phyloP scores from a whole-genome alignment of 2,113 vertebrate genomes.

The Eulemur rufifrons region DNA sequence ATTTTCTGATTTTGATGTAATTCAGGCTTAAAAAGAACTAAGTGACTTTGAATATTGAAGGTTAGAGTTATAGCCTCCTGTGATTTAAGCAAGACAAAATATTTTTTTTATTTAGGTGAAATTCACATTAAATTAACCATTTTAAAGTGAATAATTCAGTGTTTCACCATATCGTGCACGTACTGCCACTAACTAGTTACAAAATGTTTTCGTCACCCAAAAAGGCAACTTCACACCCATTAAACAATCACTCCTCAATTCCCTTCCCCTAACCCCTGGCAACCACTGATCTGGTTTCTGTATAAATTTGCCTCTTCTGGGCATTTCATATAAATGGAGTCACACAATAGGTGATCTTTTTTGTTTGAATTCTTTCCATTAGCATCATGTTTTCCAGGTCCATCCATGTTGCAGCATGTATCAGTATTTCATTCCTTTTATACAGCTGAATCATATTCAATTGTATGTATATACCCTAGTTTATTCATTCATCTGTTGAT shows the following conservation, averaged over 20 bases:
- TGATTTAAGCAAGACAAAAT: neutral
- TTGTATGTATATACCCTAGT: neutral
- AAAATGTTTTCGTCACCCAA: neutral
- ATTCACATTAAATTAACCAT: neutral
- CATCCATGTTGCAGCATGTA: neutral
- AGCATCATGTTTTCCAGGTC: neutral
- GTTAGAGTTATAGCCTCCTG: neutral
- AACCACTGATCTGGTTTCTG: neutral
- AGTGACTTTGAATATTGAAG: neutral
- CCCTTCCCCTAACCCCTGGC: too few species aligned
- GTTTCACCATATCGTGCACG: neutral
- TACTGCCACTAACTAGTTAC: neutral
- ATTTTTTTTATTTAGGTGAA: neutral
- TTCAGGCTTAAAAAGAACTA: neutral
- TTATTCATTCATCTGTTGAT: neutral
- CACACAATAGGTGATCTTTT: neutral
- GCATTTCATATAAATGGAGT: neutral
- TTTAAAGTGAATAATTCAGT: neutral
- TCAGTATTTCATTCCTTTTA: neutral
- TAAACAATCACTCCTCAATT: neutral
- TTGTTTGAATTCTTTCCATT: neutral
- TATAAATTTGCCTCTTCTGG: neutral
- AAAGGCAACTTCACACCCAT: neutral
- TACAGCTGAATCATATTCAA: neutral
- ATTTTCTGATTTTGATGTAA: conserved; percentile 41